phyloP scores from a whole-genome alignment of 92 coral and sea anemone species.

The Ricordea florida region DNA sequence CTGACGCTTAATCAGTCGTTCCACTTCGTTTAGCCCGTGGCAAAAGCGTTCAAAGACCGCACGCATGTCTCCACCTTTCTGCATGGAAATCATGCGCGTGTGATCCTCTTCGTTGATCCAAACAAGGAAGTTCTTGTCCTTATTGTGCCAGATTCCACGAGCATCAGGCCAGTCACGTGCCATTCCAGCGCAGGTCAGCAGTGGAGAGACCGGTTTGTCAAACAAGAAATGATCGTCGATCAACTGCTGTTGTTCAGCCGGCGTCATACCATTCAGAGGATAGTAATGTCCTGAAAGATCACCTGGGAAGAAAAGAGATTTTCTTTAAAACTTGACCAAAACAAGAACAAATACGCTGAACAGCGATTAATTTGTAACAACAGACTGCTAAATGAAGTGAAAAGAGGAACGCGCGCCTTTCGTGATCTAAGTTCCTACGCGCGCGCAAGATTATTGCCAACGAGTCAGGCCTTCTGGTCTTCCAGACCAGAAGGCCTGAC shows the following conservation, averaged over 20 bases:
- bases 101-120: conserved; percentile 99
- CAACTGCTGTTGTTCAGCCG: conserved; percentile 88
- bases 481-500: too few relatives aligned
- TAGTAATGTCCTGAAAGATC: conserved; percentile 94
- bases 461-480: too few relatives aligned
- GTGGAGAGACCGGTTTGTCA: conserved; percentile 99
- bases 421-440: too few relatives aligned
- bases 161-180: conserved; percentile 99
- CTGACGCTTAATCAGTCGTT: conserved; percentile 89
- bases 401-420: too few relatives aligned
- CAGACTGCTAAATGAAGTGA: too few relatives aligned
- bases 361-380: too few relatives aligned
- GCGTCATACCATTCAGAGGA: conserved; percentile 93
- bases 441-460: too few relatives aligned
- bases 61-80: conserved; percentile 95
- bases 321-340: too few relatives aligned
- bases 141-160: conserved; percentile 97
- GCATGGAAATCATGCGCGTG: conserved; percentile 97
- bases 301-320: conserved; percentile 57
- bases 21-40: conserved; percentile 90
- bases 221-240: conserved; percentile 96
- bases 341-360: too few relatives aligned
- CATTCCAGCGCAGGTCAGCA: conserved; percentile 99
- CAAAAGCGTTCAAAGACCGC: conserved; percentile 95
- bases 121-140: conserved; percentile 91